These are phyloP conservation scores for Microtus oregoni DNA, from an alignment of 2,113 vertebrate species.

Conservation along the genomic window DNA sequence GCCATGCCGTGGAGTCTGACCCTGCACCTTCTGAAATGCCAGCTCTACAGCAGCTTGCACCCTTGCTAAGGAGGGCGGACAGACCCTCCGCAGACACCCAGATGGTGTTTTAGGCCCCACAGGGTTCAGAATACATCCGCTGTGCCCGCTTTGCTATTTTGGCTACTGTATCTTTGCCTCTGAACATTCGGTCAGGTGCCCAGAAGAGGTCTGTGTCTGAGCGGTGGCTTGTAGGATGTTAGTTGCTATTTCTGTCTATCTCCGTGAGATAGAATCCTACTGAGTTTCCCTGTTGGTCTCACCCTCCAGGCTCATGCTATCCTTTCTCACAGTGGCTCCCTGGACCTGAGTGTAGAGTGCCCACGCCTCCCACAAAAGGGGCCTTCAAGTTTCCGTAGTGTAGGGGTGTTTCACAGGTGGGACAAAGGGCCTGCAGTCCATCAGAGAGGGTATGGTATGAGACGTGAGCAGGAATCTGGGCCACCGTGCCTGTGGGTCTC, in stretches of 20 bases:
- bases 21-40: background rate
- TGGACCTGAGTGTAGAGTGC: background rate
- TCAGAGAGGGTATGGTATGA: too few relatives aligned
- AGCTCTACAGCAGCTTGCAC: background rate
- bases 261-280: background rate
- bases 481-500: background rate
- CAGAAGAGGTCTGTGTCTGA: background rate
- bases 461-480: background rate
- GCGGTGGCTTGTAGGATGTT: background rate
- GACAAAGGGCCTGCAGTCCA: too few relatives aligned
- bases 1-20: background rate
- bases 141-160: fast-evolving
- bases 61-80: background rate
- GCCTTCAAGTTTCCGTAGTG: background rate
- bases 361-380: too few relatives aligned
- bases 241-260: background rate
- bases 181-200: background rate
- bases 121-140: fast-evolving
- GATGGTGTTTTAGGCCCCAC: fast-evolving
- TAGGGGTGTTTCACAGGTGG: too few relatives aligned
- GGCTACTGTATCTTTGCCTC: background rate
- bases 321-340: background rate
- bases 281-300: background rate
- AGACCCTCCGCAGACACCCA: background rate
- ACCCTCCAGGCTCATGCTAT: background rate